Conservation (phyloP, 1,140 invertebrate genomes). For the Rhopalosiphum maidis region DNA sequence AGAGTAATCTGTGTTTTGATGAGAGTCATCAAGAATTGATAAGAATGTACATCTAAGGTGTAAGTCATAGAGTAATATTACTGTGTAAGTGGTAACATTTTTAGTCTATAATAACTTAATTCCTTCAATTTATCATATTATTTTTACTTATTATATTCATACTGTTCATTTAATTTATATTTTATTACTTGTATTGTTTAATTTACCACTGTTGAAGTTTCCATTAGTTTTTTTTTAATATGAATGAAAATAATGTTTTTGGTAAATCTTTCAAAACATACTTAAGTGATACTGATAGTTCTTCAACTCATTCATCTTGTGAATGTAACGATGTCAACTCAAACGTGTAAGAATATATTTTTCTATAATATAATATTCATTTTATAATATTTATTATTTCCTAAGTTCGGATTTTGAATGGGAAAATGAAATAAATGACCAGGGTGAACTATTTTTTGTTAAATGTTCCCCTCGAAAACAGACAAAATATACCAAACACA, state of each 20-base stretch:
- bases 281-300: slow-evolving; percentile 6
- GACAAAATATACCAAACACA: not conserved
- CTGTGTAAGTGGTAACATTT: too few species aligned
- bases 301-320: slow-evolving; percentile 33
- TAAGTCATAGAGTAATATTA: too few species aligned
- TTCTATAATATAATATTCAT: not conserved
- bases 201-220: slow-evolving; percentile 8
- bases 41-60: too few species aligned
- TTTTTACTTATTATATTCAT: too few species aligned
- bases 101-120: too few species aligned
- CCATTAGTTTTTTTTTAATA: not conserved
- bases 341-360: not conserved
- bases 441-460: slow-evolving; percentile 31
- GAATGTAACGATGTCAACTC: slow-evolving; percentile 44
- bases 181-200: not conserved
- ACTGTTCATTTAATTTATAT: not conserved
- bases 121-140: too few species aligned
- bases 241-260: slow-evolving; percentile 15
- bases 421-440: slow-evolving; percentile 30
- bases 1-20: too few species aligned
- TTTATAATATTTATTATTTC: not conserved
- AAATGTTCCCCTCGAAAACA: slow-evolving; percentile 37
- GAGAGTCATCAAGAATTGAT: too few species aligned
- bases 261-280: slow-evolving; percentile 23
- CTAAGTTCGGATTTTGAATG: slow-evolving; percentile 46